Evolutionary conservation across 2,797 vertebrate genomes (phyloP).

Genomic region (Rhinoraja longicauda): DNA sequence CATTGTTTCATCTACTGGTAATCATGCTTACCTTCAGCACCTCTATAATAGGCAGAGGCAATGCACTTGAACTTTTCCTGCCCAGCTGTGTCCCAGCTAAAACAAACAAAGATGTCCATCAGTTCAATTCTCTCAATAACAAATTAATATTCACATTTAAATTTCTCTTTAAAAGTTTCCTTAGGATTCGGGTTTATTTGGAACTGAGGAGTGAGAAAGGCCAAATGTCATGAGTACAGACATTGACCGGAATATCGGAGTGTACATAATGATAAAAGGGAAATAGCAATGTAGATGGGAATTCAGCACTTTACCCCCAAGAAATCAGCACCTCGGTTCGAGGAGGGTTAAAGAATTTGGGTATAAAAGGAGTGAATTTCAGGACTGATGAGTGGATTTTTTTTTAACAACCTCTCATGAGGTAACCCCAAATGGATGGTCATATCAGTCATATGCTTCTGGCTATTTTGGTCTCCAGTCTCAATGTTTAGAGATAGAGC

Average conservation of each 20-base stretch:
- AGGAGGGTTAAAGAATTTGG: neutral
- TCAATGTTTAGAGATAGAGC: neutral
- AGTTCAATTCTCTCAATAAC: conserved; percentile 44
- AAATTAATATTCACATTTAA: neutral
- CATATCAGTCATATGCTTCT: too few relatives aligned
- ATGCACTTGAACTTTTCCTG: conserved; percentile 95
- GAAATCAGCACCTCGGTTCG: neutral
- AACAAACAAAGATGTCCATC: conserved; percentile 40
- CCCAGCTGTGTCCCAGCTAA: conserved; percentile 90
- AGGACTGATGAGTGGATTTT: neutral
- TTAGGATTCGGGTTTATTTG: neutral
- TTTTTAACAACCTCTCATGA: neutral
- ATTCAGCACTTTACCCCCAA: neutral
- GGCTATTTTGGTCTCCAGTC: too few relatives aligned
- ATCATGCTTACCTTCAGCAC: conserved; percentile 70
- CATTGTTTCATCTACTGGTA: neutral
- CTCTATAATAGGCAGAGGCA: conserved; percentile 81
- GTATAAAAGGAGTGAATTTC: neutral
- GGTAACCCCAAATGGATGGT: neutral
- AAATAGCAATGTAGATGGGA: neutral
- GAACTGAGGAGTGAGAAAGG: neutral
- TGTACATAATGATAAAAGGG: neutral
- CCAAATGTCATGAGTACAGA: too few relatives aligned
- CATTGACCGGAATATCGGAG: neutral
- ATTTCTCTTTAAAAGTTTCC: neutral